phyloP scores from a whole-genome alignment of 2,113 vertebrate genomes.

The Scalopus aquaticus region DNA sequence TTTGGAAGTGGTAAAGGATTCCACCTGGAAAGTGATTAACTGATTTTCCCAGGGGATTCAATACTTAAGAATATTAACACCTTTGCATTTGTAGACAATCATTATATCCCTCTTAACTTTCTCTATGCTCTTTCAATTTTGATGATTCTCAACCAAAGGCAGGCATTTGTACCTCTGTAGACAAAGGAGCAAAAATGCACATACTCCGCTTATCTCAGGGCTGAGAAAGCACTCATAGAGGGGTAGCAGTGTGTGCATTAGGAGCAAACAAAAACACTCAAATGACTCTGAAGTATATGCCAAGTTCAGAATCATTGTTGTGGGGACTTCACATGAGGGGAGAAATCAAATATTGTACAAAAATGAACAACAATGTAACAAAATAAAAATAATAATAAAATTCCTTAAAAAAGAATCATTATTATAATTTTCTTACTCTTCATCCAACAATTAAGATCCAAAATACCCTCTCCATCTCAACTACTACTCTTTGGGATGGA shows the following conservation, averaged over 20 bases:
- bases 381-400: too few relatives aligned
- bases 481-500: neutral
- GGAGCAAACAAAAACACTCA: neutral
- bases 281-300: neutral
- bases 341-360: too few relatives aligned
- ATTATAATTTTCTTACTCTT: too few relatives aligned
- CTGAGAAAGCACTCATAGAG: neutral
- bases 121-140: conserved; percentile 3
- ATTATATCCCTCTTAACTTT: neutral
- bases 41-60: neutral
- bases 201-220: neutral
- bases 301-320: neutral
- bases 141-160: neutral
- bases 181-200: neutral
- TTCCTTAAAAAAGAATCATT: too few relatives aligned
- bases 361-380: too few relatives aligned
- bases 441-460: too few relatives aligned
- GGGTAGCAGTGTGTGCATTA: neutral
- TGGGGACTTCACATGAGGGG: too few relatives aligned
- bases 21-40: neutral
- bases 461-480: neutral
- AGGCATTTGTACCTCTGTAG: neutral
- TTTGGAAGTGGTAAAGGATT: neutral
- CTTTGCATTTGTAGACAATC: neutral
- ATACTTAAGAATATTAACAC: neutral